Conservation (phyloP, 2,113 vertebrate species). For the Pelobates fuscus region DNA sequence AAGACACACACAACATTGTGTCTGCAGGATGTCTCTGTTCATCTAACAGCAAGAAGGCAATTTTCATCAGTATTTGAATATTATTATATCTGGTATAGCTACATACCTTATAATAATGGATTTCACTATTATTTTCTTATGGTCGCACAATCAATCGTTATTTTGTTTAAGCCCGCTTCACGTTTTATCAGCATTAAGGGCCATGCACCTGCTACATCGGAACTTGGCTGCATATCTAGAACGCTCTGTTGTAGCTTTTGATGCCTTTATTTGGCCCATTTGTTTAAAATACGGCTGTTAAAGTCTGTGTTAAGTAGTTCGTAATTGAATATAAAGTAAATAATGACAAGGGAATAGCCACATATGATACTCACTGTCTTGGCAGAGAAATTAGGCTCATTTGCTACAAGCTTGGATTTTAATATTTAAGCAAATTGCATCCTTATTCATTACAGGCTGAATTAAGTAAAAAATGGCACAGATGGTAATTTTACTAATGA, state of each 20-base stretch:
- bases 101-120: background rate
- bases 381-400: conserved; percentile 36
- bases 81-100: background rate
- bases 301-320: conserved; percentile 32
- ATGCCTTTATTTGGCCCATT: conserved; percentile 32
- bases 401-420: conserved; percentile 33
- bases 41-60: background rate
- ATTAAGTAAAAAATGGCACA: conserved; percentile 44
- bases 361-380: conserved; percentile 20
- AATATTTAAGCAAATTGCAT: conserved; percentile 39
- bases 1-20: too few relatives aligned
- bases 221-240: conserved; percentile 11
- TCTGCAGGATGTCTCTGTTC: too few relatives aligned
- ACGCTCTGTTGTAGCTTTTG: conserved; percentile 3
- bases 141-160: background rate
- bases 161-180: background rate
- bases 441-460: conserved; percentile 40
- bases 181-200: background rate
- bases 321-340: conserved; percentile 40
- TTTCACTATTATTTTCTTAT: background rate
- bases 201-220: conserved; percentile 32
- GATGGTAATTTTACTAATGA: conserved; percentile 35
- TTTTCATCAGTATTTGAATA: background rate
- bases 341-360: conserved; percentile 32
- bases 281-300: conserved; percentile 33